Conservation (phyloP, 53 echinoderm and acorn worm genomes). For the Henricia sp. region DNA sequence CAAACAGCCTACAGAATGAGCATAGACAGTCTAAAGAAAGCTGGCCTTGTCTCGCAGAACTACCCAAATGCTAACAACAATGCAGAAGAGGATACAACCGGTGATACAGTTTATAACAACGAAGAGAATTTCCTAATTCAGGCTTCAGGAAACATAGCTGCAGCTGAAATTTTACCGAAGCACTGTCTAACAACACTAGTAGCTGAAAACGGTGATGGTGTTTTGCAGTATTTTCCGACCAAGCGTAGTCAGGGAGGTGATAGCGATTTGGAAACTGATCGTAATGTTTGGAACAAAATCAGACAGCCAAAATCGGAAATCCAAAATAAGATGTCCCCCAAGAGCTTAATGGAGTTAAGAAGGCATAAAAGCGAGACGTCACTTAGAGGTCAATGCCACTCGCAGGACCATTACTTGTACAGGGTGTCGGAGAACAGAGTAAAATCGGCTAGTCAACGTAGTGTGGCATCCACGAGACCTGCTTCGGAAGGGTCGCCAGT, state of each 20-base stretch:
- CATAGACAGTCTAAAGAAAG: conserved; percentile 45
- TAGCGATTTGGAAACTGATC: conserved; percentile 33
- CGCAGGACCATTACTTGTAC: neutral
- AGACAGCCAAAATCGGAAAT: no score
- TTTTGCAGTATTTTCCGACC: conserved; percentile 4
- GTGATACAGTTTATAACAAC: neutral
- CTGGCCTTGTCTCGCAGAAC: conserved; percentile 5
- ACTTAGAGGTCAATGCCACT: neutral
- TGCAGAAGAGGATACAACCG: neutral
- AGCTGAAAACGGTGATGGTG: conserved; percentile 20
- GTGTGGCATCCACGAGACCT: conserved; percentile 5
- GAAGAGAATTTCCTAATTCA: no score
- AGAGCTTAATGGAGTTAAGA: neutral
- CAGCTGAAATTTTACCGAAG: neutral
- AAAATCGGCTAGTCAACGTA: conserved; percentile 35
- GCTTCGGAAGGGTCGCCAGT: no score
- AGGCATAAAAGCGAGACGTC: neutral
- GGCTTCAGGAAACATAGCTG: neutral
- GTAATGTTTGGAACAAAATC: conserved; percentile 39
- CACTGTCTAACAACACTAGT: neutral
- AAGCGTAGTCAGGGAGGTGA: neutral
- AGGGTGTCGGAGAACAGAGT: neutral
- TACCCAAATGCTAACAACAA: conserved; percentile 16
- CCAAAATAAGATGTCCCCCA: conserved; percentile 8
- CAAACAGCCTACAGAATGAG: conserved; percentile 38